phyloP scores from a whole-genome alignment of 2,113 vertebrate genomes.

The Hiodon tergisus region DNA sequence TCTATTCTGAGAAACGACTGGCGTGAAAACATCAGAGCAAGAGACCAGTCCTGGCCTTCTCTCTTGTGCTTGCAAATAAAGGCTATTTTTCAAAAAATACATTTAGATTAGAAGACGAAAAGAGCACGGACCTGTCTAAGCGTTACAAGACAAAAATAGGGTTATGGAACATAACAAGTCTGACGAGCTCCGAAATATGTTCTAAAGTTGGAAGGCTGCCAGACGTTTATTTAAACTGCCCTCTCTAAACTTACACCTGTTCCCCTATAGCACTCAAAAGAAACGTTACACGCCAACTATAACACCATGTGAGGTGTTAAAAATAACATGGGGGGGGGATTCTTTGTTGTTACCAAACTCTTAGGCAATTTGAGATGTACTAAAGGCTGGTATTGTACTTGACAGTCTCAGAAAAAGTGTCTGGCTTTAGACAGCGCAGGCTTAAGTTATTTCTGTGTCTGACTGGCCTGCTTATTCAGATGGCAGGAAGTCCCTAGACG shows the following conservation, averaged over 20 bases:
- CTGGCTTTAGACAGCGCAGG: background rate
- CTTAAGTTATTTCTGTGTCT: constrained; percentile 11
- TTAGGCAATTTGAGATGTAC: background rate
- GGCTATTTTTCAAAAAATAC: background rate
- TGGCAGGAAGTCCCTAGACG: constrained; percentile 41
- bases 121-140: background rate
- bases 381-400: constrained; percentile 5
- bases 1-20: background rate
- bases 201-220: background rate
- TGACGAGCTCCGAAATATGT: background rate
- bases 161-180: background rate
- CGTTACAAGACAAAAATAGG: background rate
- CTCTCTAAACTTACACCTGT: constrained; percentile 3
- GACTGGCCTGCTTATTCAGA: constrained; percentile 48
- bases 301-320: constrained; percentile 3
- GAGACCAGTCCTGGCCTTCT: constrained; percentile 24
- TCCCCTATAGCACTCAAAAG: background rate
- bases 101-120: background rate
- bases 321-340: background rate
- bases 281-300: background rate
- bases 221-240: background rate
- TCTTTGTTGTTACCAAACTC: constrained; percentile 3
- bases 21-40: constrained; percentile 1
- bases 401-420: background rate
- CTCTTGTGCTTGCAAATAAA: background rate